Base-by-base conservation (phyloP, 2,797 vertebrate genomes). In the Sparidentex hasta region DNA sequence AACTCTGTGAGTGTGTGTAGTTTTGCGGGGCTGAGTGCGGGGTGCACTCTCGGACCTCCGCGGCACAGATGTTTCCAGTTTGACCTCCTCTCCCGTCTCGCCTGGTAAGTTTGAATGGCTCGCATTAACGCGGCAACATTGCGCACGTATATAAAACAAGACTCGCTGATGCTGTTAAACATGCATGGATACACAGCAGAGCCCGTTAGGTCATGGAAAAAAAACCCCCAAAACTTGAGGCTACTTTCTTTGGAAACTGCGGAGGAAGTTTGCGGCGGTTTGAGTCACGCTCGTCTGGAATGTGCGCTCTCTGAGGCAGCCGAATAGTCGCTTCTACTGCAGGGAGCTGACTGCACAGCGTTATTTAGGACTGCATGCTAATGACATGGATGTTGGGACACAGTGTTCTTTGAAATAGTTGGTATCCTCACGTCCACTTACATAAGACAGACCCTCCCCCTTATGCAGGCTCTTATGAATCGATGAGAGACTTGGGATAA, bases 41-140 rank as follows among this genome's bases (percentile, higher is more conserved):
- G 50, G 16, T 41, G 58, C 52, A 8, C 17, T 48, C 64, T 57
- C 68, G 74, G 33, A 70, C 76, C 58, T 64, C 38, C 51, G 44
- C 47, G 14, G 73, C 70, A 56, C 92, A 94, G 88, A 93, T 92
- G 92, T 90, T 91, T 89, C 17, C 76, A 70, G 59, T 86, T 83
- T 74, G 81, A 71, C 77, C 57, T 58, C 71, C 68, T 66, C 69
- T 62, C 71, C 50, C 67, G 23, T 55, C 65, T 71, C 17, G 17
- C 43, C 55, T 80, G 93, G 94, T 95, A 69, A 92, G 93, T 92
- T 67, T 80, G 69, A 85, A 76, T 85, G 62, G 65, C 58, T 68
- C 7, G 4, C 58, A 65, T 33, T 23, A 20, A 11, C n/a, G 14
- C 13, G 8, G 4, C 3, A 20, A 57, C 43, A 12, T 27, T 52